Evolutionary conservation across 2,797 vertebrate species (phyloP), one percentile per base, ranked within the genome.

Genomic region (Etheostoma nigrum): DNA sequence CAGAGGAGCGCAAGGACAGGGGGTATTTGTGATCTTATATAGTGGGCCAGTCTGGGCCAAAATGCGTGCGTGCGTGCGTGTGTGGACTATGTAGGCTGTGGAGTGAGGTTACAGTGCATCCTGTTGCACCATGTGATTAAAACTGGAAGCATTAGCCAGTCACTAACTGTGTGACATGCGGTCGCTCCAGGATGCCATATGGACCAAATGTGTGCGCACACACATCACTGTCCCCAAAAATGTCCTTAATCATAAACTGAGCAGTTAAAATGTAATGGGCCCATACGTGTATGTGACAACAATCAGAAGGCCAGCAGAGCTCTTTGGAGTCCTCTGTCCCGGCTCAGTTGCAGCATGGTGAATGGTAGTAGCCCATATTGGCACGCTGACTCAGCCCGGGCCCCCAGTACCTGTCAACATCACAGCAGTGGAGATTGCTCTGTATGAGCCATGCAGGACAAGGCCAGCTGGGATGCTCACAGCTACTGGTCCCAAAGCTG

Each of bases 331-430:
- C 27, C 25, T 55, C 72, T 82, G 81, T 74, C 76, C 30, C 44
- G 15, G 54, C 61, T 69, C 54, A 19, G 52, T 65, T 59, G 12
- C 60, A 71, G 58, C 33, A 9, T 82, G 82, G 64, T 68, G 76
- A 86, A 84, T 69, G 57, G 66, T 40, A 48, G 42, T 36, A 52
- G 63, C 75, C 80, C 72, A 57, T 68, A 67, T 76, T 81, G 80
- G 76, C 81, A 15, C 21, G 10, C 30, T 23, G 66, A 62, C 67
- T 76, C 58, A 47, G 68, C 67, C 47, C n/a, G 7, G 11, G 40
- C 11, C 49, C 4, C 45, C 49, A 49, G 77, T 82, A 81, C 85
- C 86, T 87, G 87, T 88, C 83, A 47, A 27, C 78, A 67, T 68
- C 81, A 62, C 77, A 62, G 70, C 67, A 78, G 67, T 55, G 69